These are phyloP conservation scores for Polyploca ridens DNA, from an alignment of 2,888 invertebrate genomes.

Conservation along the genomic window DNA sequence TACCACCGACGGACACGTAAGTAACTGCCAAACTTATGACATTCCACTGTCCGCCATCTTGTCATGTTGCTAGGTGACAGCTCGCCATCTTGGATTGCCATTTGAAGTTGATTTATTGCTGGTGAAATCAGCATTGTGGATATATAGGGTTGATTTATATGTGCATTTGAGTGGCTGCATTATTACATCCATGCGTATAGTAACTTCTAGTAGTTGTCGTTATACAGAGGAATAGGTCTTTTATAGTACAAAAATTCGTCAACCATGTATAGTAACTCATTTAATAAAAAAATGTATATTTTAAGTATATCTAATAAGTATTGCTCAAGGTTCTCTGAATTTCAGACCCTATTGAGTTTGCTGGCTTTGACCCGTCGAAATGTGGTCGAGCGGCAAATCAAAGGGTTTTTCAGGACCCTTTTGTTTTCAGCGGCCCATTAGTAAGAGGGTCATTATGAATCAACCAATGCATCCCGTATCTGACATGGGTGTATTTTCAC, in stretches of 20 bases:
- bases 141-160: conserved; percentile 18
- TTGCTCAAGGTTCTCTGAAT: conserved; percentile 49
- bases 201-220: too few relatives aligned
- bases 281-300: neutral
- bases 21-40: conserved; percentile 82
- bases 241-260: neutral
- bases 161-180: conserved; percentile 10
- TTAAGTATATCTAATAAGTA: neutral
- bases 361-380: conserved; percentile 72
- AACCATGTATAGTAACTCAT: too few relatives aligned
- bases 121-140: conserved; percentile 15
- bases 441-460: conserved; percentile 66
- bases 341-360: conserved; percentile 73
- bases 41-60: conserved; percentile 71
- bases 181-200: conserved; percentile 5
- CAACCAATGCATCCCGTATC: conserved; percentile 38
- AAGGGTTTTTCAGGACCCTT: conserved; percentile 75
- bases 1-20: conserved; percentile 54
- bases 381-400: conserved; percentile 80
- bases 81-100: conserved; percentile 44
- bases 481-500: neutral
- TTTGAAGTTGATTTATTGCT: conserved; percentile 38
- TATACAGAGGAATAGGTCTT: too few relatives aligned
- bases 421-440: conserved; percentile 62
- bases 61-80: conserved; percentile 63